phyloP scores from a whole-genome alignment of 2,888 invertebrate species.

The Galeruca laticollis region DNA sequence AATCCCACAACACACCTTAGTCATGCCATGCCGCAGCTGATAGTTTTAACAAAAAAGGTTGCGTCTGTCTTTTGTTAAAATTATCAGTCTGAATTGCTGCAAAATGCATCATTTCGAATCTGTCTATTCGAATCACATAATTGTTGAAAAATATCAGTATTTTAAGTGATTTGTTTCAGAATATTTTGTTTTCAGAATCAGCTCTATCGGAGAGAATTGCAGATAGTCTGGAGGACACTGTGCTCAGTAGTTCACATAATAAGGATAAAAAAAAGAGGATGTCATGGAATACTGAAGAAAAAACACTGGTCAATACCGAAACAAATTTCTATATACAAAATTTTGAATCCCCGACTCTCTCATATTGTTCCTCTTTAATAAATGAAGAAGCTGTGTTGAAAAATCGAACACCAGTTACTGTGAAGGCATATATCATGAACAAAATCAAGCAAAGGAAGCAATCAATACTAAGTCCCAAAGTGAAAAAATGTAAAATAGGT shows the following conservation, averaged over 20 bases:
- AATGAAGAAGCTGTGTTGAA: slow-evolving; percentile 24
- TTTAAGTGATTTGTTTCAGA: too few relatives aligned
- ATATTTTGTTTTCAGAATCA: too few relatives aligned
- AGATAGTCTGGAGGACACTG: too few relatives aligned
- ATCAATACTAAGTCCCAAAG: slow-evolving; percentile 4
- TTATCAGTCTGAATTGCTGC: too few relatives aligned
- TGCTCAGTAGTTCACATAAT: slow-evolving; percentile 10
- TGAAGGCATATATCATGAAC: slow-evolving; percentile 30
- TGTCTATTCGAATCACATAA: too few relatives aligned
- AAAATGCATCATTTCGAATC: too few relatives aligned
- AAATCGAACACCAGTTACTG: slow-evolving; percentile 17
- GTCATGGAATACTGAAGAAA: slow-evolving; percentile 28
- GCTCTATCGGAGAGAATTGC: too few relatives aligned
- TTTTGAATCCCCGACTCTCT: slow-evolving; percentile 26
- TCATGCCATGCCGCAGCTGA: too few relatives aligned
- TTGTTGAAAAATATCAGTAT: too few relatives aligned
- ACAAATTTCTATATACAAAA: slow-evolving; percentile 27
- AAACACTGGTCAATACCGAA: slow-evolving; percentile 20
- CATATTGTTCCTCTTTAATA: slow-evolving; percentile 25
- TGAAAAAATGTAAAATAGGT: slow-evolving; percentile 29
- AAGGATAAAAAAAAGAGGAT: slow-evolving; percentile 8
- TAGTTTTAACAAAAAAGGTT: too few relatives aligned
- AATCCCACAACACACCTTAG: too few relatives aligned
- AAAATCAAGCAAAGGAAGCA: slow-evolving; percentile 24
- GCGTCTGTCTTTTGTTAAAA: too few relatives aligned